Evolutionary conservation across 2,797 vertebrate genomes (phyloP), one percentile per base, ranked within the genome.

Genomic region (Pitangus sulphuratus): DNA sequence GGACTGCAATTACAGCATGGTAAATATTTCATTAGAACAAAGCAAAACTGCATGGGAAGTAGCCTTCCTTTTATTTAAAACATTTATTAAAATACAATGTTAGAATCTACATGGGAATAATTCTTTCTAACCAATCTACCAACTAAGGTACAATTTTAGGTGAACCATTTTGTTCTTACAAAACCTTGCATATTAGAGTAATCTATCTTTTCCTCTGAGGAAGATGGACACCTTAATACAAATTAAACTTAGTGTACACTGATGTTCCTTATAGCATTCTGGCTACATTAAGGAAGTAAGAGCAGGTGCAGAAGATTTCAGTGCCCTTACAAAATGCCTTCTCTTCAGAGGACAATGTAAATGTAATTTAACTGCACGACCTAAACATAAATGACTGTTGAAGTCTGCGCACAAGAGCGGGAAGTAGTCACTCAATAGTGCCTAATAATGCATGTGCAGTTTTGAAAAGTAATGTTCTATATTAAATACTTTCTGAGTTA

Each of bases 1-100:
- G 97, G 96, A 88, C 94, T 50, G 76, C 95, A 97, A 97, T 97
- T 97, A 97, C 86, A 61, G 65, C 53, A 76, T 58, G 80, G 84
- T 97, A 93, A 98, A 97, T 96, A 97, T 97, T 97, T 97, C 95
- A 96, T 96, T 94, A 97, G 96, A 94, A 70, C 81, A 82, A 97
- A 96, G 85, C 84, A 89, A 89, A 96, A 95, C 80, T 95, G 92
- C 95, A 93, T 89, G 85, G 81, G 95, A 98, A 95, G 95, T 93
- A 37, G 42, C 93, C 90, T 95, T 92, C 79, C 77, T 77, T 96
- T 92, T 96, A 97, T 97, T 97, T 97, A 97, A 97, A 97, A 96
- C 91, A 91, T 97, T 97, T 96, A 96, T 97, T 97, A 97, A 96
- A 97, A 97, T 89, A 93, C 90, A 92, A 35, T 0, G 3, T 89